Percentiles rank a stretch among this genome's conserved stretches.
Conservation (phyloP, 2,113 vertebrate genomes). For the Platysternon megacephalum region DNA sequence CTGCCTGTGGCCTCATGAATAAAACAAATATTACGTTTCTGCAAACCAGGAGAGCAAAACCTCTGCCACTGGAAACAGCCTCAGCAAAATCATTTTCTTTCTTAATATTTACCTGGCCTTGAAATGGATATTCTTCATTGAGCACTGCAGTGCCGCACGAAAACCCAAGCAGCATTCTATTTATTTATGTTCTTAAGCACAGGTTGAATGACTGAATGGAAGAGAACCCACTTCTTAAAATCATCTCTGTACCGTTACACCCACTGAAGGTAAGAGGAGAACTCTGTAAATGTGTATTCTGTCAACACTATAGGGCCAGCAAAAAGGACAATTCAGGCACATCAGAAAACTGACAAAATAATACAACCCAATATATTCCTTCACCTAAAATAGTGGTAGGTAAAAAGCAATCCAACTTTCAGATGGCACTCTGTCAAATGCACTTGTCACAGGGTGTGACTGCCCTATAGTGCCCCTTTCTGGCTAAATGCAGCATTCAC, state of each 20-base stretch:
- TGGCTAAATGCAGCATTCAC: neutral
- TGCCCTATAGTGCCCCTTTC: neutral
- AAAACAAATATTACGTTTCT: neutral
- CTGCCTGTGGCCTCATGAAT: neutral
- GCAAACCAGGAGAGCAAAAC: slow-evolving; percentile 2
- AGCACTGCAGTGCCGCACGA: neutral
- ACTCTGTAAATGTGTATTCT: neutral
- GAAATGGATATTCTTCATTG: slow-evolving; percentile 36
- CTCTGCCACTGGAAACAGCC: neutral
- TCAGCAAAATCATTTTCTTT: neutral
- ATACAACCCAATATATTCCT: neutral
- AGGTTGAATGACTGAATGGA: slow-evolving; percentile 10
- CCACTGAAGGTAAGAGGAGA: neutral
- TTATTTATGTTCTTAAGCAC: neutral
- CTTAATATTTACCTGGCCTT: slow-evolving; percentile 25
- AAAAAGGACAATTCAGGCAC: neutral
- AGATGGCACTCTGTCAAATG: neutral
- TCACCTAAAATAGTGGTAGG: accelerated
- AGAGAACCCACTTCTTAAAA: neutral
- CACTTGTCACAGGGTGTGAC: neutral
- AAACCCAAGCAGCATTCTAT: neutral
- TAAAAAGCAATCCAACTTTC: neutral
- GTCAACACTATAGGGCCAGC: neutral
- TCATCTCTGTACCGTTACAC: neutral
- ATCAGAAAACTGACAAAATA: neutral